These are phyloP conservation scores for Pseudomugil gertrudae DNA, from an alignment of 2,797 vertebrate genomes.

Conservation along the genomic window DNA sequence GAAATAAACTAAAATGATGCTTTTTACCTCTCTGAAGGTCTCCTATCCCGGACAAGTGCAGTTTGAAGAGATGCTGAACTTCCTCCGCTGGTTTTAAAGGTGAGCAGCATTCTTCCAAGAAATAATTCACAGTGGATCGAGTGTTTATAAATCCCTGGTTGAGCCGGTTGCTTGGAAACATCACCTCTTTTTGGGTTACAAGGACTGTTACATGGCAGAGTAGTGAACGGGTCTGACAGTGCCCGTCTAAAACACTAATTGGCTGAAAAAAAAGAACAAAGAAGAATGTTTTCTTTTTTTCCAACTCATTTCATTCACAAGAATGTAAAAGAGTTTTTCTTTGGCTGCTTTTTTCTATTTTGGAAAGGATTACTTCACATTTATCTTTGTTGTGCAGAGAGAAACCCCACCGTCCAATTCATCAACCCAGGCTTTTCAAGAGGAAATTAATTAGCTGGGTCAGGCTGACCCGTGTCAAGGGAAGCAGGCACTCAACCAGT, in stretches of 20 bases:
- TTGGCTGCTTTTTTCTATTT: constrained; percentile 15
- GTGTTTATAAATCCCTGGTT: constrained; percentile 88
- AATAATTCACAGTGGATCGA: constrained; percentile 80
- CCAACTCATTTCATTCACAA: constrained; percentile 5
- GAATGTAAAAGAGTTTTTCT: constrained; percentile 47
- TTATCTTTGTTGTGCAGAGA: constrained; percentile 56
- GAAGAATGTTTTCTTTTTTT: constrained; percentile 6
- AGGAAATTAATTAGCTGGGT: constrained; percentile 76
- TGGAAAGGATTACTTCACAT: constrained; percentile 55
- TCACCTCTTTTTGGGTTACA: constrained; percentile 77
- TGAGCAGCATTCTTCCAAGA: constrained; percentile 62
- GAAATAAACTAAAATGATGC: neutral
- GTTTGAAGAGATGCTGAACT: constrained; percentile 37
- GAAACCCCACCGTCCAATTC: constrained; percentile 60
- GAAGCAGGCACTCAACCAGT: constrained; percentile 47
- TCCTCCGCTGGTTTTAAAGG: constrained; percentile 48
- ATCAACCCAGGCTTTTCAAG: constrained; percentile 69
- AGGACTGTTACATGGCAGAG: constrained; percentile 70
- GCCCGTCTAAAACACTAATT: constrained; percentile 28
- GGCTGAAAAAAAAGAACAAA: constrained; percentile 29
- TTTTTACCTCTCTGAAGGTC: constrained; percentile 49
- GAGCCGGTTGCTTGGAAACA: constrained; percentile 92
- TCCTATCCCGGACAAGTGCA: constrained; percentile 15
- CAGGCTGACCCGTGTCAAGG: constrained; percentile 77
- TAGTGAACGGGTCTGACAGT: constrained; percentile 57